Percentiles rank a stretch among this genome's conserved stretches.
phyloP scores from a whole-genome alignment of 1,140 invertebrate species.

The Rhynchophorus ferrugineus region DNA sequence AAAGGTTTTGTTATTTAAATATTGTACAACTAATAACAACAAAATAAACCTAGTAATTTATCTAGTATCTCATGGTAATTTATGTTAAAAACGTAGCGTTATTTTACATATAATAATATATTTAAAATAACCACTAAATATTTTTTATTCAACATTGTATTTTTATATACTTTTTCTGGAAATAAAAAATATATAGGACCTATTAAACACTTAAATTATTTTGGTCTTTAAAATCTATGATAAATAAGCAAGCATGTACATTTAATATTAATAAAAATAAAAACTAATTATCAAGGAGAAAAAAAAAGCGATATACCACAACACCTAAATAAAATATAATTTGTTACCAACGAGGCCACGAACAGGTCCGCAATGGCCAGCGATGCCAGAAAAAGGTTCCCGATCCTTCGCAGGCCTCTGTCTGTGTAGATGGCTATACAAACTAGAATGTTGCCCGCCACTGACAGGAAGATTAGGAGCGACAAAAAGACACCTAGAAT shows the following conservation, averaged over 20 bases:
- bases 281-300: slow-evolving; percentile 1
- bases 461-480: slow-evolving; percentile 83
- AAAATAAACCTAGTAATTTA: no score
- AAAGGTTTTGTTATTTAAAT: no score
- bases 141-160: no score
- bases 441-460: slow-evolving; percentile 90
- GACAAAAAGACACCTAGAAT: slow-evolving; percentile 75
- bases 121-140: no score
- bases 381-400: slow-evolving; percentile 91
- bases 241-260: slow-evolving; percentile 2
- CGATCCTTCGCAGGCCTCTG: slow-evolving; percentile 80
- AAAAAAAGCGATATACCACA: neutral
- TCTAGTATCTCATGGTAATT: no score
- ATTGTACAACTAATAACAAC: no score
- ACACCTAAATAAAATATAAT: slow-evolving; percentile 12
- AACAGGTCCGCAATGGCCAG: slow-evolving; percentile 92
- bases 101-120: no score
- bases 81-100: no score
- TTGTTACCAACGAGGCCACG: slow-evolving; percentile 69
- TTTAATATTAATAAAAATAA: slow-evolving; percentile 56
- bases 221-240: no score
- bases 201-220: no score
- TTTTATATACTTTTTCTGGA: no score
- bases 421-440: slow-evolving; percentile 95
- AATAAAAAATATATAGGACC: no score